phyloP scores from a whole-genome alignment of 1,140 invertebrate species.

The Drosophila nebulosa region DNA sequence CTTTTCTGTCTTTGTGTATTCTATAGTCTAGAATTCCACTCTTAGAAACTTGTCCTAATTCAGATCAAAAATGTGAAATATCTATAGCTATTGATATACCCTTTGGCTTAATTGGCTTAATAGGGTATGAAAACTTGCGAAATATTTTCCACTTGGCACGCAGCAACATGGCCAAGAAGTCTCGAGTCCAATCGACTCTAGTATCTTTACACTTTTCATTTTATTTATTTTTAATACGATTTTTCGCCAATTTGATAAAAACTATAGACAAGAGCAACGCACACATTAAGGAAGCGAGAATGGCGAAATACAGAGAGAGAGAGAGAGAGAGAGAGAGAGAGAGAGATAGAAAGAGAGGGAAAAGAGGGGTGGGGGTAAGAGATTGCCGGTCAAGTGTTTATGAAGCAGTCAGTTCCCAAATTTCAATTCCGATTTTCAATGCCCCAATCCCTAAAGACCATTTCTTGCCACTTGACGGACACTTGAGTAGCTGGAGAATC shows the following conservation, averaged over 20 bases:
- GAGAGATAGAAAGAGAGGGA: neutral
- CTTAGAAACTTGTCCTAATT: too few relatives aligned
- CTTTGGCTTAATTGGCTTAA: neutral
- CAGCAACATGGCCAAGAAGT: constrained; percentile 49
- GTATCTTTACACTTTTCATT: constrained; percentile 69
- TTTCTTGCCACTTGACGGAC: constrained; percentile 22
- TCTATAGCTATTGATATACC: neutral
- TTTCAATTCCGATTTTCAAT: neutral
- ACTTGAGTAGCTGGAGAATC: constrained; percentile 34
- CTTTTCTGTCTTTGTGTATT: too few relatives aligned
- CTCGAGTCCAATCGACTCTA: constrained; percentile 37
- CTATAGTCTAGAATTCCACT: too few relatives aligned
- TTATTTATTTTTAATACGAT: constrained; percentile 74
- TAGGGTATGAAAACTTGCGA: constrained; percentile 68
- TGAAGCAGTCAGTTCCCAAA: constrained; percentile 25
- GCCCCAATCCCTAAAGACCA: neutral
- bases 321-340: too few relatives aligned
- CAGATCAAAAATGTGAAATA: neutral
- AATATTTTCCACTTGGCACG: constrained; percentile 79
- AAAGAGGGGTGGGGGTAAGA: neutral
- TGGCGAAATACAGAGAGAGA: neutral
- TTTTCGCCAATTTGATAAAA: constrained; percentile 59
- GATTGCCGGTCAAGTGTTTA: constrained; percentile 63
- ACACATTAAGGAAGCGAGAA: too few relatives aligned
- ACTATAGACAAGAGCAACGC: constrained; percentile 26